Base-by-base conservation (phyloP, 2,888 invertebrate species). In the Noctua pronuba region DNA sequence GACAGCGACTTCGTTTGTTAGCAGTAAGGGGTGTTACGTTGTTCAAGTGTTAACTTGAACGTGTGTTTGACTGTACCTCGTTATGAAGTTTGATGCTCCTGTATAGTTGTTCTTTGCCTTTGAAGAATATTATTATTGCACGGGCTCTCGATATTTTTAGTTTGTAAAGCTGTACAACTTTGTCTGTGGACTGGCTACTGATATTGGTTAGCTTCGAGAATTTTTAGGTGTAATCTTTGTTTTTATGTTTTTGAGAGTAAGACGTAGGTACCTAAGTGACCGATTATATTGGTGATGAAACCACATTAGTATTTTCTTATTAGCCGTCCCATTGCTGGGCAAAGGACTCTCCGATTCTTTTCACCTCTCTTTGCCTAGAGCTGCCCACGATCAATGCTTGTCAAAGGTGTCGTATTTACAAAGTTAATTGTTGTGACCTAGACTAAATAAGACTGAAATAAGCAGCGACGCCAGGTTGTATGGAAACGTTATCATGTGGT, bases 21-120 rank as follows among this genome's bases (percentile, higher is more conserved):
- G 16, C 28, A 31, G 3, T 44, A 44, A 44, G 7, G 24, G 24
- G 13, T 31, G 35, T n/a, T 58, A 28, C 46, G 18, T 66, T 49
- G 62, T 38, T 68, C 21, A 55, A 66, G 52, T 67, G 38, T 38
- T 46, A 46, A 21, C 5, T 68, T 31, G 1, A 5, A 65, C 7
- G 24, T 44, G 55, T 41, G 24, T 18, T 41, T 49, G 24, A 62
- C 18, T 67, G 87, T 90, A 90, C 86, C 91, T 95, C 91, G 94
- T 95, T 95, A 95, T 92, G 90, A 95, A 95, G 92, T 95, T 95
- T 93, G 92, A 92, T 91, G 92, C 88, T 85, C 72, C 86, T 86
- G 86, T 89, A 88, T 92, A 94, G 93, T 94, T 90, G 89, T 88
- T 90, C 90, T 89, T 91, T 86, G 90, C 91, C 93, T 94, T 94